Base-by-base conservation (phyloP, 2,113 vertebrate species). In the Laterallus jamaicensis region DNA sequence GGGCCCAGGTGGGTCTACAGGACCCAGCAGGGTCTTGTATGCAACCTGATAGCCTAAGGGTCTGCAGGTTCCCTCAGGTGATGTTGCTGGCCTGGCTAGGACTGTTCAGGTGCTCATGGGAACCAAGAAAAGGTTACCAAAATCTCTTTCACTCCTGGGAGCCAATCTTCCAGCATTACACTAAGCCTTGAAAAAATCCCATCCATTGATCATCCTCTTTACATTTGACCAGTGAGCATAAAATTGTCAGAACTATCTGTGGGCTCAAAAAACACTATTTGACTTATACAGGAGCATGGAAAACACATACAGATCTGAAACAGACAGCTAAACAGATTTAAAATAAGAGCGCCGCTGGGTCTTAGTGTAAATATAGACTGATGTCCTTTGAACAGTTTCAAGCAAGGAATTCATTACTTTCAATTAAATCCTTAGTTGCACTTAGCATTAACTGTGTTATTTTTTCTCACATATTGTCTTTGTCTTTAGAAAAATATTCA, bases 41-140 rank as follows among this genome's bases (percentile, higher is more conserved):
- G 59, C 25, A 54, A 35, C 44, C 71, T 76, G 22, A 6, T 1
- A 28, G 44, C 47, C 55, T 21, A 39, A 31, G 7, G 14, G 4
- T 16, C 37, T 50, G n/a, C 3, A 1, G 2, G 3, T 2, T 56
- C 12, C 54, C 29, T 19, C 26, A 17, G 32, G 15, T 39, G 29
- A 60, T 25, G 39, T 8, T 2, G 4, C 5, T 15, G 2, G 16
- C 21, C 58, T 10, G 12, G 8, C 32, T 17, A 29, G 35, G 26
- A 15, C 0, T 10, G 7, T 4, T 58, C 31, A 26, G 0, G 0
- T 2, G 11, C 22, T 62, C 1, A 0, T 2, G 18, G 26, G 7
- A 80, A 10, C 10, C 14, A 56, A 49, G 29, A 20, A 70, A 44
- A 6, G 1, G 10, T 5, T 15, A 11, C 5, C 18, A 13, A 89